Evolutionary conservation across 2,888 invertebrate species (phyloP).

Genomic region (Maniola hyperantus): DNA sequence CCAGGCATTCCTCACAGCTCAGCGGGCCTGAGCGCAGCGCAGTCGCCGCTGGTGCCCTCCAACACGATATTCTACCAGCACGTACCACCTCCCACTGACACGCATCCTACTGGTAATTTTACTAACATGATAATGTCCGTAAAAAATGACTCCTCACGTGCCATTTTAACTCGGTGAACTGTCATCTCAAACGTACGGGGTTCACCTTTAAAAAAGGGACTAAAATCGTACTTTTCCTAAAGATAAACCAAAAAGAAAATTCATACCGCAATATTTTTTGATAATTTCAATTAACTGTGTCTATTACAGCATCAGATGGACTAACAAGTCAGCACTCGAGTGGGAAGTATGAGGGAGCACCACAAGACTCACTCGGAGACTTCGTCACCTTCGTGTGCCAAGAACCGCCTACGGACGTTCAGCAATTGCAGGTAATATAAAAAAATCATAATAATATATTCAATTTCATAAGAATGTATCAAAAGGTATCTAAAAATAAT

Average conservation of each 20-base stretch:
- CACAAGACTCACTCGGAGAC: slow-evolving; percentile 96
- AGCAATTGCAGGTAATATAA: slow-evolving; percentile 85
- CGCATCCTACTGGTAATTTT: slow-evolving; percentile 37
- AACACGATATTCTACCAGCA: slow-evolving; percentile 81
- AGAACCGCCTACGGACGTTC: slow-evolving; percentile 90
- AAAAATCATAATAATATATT: background rate
- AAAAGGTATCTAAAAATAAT: background rate
- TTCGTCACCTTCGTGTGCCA: slow-evolving; percentile 99
- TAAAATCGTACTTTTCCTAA: too few species aligned
- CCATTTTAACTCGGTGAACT: too few species aligned
- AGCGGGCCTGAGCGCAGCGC: slow-evolving; percentile 63
- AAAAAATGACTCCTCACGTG: too few species aligned
- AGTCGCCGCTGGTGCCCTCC: slow-evolving; percentile 73
- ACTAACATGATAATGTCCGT: background rate
- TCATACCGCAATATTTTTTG: background rate
- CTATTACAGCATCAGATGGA: slow-evolving; percentile 57
- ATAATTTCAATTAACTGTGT: background rate
- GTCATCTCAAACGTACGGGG: too few species aligned
- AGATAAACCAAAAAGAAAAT: too few species aligned
- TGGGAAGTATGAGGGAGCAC: slow-evolving; percentile 85
- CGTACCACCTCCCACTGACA: slow-evolving; percentile 69
- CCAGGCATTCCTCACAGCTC: slow-evolving; percentile 78
- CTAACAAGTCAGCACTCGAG: slow-evolving; percentile 74
- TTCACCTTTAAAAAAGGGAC: too few species aligned
- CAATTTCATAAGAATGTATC: background rate